A percentile compares a stretch with the other conserved stretches of the same genome.
Evolutionary conservation across 2,113 vertebrate genomes (phyloP).

Genomic region (Myiozetetes cayanensis): DNA sequence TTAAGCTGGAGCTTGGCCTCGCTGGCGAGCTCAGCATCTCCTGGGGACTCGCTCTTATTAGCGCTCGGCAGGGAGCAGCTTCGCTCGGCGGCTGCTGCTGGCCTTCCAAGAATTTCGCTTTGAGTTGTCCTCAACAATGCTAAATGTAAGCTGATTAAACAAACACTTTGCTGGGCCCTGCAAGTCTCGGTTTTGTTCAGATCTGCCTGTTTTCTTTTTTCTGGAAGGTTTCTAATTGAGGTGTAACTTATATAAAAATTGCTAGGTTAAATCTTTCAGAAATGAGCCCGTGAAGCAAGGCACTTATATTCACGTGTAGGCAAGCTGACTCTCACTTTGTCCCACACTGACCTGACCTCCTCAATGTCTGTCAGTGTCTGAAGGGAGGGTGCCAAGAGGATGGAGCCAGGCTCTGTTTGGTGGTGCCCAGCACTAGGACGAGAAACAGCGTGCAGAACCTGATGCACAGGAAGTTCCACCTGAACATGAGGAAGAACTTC

Average conservation of each 20-base stretch:
- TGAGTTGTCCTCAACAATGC: neutral
- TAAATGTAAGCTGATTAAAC: neutral
- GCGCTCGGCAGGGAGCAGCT: neutral
- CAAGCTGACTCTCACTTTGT: neutral
- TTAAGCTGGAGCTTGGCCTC: neutral
- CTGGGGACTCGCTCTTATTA: neutral
- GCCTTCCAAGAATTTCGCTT: neutral
- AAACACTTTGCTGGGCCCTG: neutral
- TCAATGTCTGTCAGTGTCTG: neutral
- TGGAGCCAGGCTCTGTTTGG: neutral
- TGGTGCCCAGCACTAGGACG: neutral
- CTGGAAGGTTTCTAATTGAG: neutral
- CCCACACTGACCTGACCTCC: neutral
- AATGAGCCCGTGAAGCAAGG: neutral
- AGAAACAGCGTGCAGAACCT: neutral
- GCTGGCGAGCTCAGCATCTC: neutral
- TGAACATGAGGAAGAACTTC: neutral
- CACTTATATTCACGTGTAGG: neutral
- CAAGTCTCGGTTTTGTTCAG: neutral
- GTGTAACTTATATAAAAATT: neutral
- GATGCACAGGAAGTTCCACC: neutral
- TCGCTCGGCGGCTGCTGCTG: neutral
- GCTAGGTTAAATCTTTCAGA: neutral
- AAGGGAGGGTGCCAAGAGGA: too few species aligned
- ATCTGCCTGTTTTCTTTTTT: neutral